A percentile compares a stretch with the other conserved stretches of the same genome.
phyloP scores from a whole-genome alignment of 2,113 vertebrate genomes.

The Upupa epops region DNA sequence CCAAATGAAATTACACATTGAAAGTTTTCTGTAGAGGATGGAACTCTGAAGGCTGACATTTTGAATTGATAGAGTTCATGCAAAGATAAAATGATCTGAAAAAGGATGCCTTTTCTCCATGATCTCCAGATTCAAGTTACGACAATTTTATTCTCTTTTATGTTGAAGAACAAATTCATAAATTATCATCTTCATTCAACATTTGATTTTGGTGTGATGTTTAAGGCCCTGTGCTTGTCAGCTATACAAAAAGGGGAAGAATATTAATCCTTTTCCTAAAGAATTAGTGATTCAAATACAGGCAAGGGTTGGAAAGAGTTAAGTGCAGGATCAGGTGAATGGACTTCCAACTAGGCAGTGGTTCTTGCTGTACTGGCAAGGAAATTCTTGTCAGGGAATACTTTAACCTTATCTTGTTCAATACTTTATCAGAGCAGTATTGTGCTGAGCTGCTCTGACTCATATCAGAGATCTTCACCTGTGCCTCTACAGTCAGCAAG shows the following conservation, averaged over 20 bases:
- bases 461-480: not conserved
- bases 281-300: not conserved
- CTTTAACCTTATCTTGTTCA: not conserved
- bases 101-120: not conserved
- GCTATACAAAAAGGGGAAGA: not conserved
- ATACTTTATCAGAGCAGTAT: not conserved
- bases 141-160: not conserved
- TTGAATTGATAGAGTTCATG: not conserved
- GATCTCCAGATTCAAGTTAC: not conserved
- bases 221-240: not conserved
- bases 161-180: not conserved
- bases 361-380: not conserved
- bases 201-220: not conserved
- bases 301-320: not conserved
- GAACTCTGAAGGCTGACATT: not conserved
- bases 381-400: not conserved
- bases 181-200: not conserved
- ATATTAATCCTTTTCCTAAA: not conserved
- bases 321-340: not conserved
- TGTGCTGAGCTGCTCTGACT: not conserved
- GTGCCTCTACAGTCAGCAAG: not conserved
- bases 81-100: not conserved
- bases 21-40: not conserved
- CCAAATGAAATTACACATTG: not conserved
- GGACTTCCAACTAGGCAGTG: not conserved